Evolutionary conservation across 2,888 invertebrate genomes (phyloP), one percentile per base, ranked within the genome.

Genomic region (Papilio elwesi): DNA sequence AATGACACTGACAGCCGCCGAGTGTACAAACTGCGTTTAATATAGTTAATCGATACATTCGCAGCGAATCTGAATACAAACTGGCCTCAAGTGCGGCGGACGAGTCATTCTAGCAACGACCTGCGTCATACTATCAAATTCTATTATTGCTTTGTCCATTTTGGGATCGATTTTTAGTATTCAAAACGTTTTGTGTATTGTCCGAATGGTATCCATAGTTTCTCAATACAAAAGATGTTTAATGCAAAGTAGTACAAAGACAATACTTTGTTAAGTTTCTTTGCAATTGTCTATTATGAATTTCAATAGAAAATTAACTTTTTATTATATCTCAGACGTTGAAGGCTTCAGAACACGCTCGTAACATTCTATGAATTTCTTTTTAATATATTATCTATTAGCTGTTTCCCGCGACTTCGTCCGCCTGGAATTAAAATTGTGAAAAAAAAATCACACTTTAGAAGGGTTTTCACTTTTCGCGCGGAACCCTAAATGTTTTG

Each of bases 1-100:
- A 90, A 88, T 89, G 89, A 88, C 87, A 81, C 82, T 87, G 90
- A 87, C 87, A 87, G 84, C 81, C 81, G 82, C 81, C 81, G 81
- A 83, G 82, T 85, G 84, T 83, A 85, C 85, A 82, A 83, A 85
- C 82, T 87, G 85, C 86, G 85, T 86, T 88, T 85, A 83, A 84
- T 87, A 86, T 85, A 82, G 85, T 87, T 88, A 88, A 88, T 88
- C 89, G 87, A 88, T 88, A 85, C 78, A 79, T 77, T 78, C 79
- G 80, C 80, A 84, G 83, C 80, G 82, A 75, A 78, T 81, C 79
- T 80, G 85, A 85, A 87, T 88, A 86, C 83, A 86, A 85, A 87
- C 80, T 81, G 80, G 80, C 79, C 81, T 84, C 81, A 85, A 87
- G 84, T 83, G 79, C 76, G 71, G 77, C 75, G 74, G 74, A 71